Evolutionary conservation across 2,797 vertebrate genomes (phyloP).

Genomic region (Fundulus diaphanus): DNA sequence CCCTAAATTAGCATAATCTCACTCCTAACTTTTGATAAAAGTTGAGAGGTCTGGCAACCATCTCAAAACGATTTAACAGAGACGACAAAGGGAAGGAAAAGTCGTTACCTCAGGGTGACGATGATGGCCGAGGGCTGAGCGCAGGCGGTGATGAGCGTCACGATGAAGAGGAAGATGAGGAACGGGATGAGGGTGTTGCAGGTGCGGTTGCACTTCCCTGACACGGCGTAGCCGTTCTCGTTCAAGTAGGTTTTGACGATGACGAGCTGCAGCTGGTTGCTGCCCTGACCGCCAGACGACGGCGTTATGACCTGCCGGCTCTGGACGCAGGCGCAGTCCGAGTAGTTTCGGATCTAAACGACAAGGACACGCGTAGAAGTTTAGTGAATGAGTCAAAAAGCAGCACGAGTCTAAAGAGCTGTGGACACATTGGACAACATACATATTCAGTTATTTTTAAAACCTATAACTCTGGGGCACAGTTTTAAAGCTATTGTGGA

Average conservation of each 20-base stretch:
- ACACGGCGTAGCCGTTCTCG: slow-evolving; percentile 92
- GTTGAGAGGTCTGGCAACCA: no score
- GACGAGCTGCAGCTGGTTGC: slow-evolving; percentile 91
- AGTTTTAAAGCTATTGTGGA: no score
- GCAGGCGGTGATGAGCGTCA: slow-evolving; percentile 96
- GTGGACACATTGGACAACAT: not conserved
- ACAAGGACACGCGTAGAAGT: not conserved
- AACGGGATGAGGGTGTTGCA: slow-evolving; percentile 96
- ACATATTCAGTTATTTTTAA: no score
- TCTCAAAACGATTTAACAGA: no score
- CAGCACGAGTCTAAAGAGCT: not conserved
- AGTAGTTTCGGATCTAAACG: slow-evolving; percentile 91
- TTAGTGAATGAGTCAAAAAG: not conserved
- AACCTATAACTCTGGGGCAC: no score
- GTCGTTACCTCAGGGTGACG: slow-evolving; percentile 92
- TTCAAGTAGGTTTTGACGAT: slow-evolving; percentile 98
- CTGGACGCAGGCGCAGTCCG: slow-evolving; percentile 95
- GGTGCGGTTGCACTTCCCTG: slow-evolving; percentile 92
- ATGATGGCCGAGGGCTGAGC: slow-evolving; percentile 97
- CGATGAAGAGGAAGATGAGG: slow-evolving; percentile 96
- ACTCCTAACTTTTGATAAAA: no score
- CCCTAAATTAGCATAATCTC: no score
- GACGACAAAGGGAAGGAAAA: no score
- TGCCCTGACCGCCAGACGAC: slow-evolving; percentile 85
- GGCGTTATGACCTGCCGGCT: slow-evolving; percentile 96